Conservation (phyloP, 2,113 vertebrate species). For the Orientallactaga bullata region DNA sequence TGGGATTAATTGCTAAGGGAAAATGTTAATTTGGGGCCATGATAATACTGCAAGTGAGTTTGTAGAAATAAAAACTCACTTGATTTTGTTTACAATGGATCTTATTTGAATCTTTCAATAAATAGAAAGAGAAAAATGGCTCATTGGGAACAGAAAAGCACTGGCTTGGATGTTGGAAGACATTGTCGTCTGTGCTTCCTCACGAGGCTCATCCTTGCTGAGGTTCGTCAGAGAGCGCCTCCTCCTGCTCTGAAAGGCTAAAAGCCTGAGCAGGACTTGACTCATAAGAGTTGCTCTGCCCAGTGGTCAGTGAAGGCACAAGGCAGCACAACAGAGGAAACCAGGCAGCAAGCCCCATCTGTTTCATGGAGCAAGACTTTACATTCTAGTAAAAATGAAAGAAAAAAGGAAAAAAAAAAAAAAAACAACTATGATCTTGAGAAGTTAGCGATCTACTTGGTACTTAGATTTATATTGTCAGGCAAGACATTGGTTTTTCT, state of each 20-base stretch:
- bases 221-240: background rate
- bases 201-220: background rate
- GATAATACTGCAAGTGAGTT: constrained; percentile 33
- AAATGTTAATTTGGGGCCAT: background rate
- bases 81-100: constrained; percentile 19
- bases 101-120: background rate
- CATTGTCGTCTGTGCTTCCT: background rate
- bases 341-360: background rate
- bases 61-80: constrained; percentile 42
- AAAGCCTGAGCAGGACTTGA: background rate
- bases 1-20: background rate
- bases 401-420: too few species aligned
- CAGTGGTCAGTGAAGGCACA: background rate
- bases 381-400: background rate
- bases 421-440: constrained; percentile 6
- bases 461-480: constrained; percentile 42
- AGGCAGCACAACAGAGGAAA: background rate
- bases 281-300: background rate
- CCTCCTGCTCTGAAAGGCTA: background rate
- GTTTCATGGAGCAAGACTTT: constrained; percentile 13
- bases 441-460: background rate
- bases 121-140: background rate
- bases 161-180: background rate
- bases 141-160: background rate
- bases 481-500: background rate